Evolutionary conservation across 2,888 invertebrate genomes (phyloP), one percentile per base, ranked within the genome.

Genomic region (Slavum lentiscoides): DNA sequence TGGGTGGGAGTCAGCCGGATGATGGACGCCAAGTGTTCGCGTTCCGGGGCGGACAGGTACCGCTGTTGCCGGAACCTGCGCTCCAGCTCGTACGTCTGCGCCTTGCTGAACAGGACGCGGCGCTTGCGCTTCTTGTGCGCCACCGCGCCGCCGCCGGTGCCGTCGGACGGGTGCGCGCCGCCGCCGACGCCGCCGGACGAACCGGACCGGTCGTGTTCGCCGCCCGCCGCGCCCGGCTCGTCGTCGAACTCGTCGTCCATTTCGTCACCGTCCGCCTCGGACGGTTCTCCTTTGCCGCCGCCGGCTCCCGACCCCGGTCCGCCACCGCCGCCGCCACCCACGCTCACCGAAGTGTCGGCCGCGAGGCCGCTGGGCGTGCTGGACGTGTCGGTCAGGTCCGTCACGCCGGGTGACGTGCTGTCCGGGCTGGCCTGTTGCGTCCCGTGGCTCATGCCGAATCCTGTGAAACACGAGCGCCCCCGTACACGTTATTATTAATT

Each of bases 1-100:
- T 99, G 99, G 4, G 98, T 98, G 0, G 98, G 98, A 3, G 98
- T 98, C 82, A 99, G 89, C 81, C 96, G 90, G 83, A 99, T 98
- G 85, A 97, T 90, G 83, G 94, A 94, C 4, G 99, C 98, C 84
- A 99, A 88, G 86, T 98, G 97, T 86, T 99, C 99, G 58, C 99
- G 88, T 87, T 99, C 99, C 0, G 98, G 98, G 0, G 98, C 99
- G 4, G 97, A 97, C 21, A 99, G 89, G 87, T 99, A 99, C 84
- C 97, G 89, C 87, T 99, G 98, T 86, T 97, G 97, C 4, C 97
- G 90, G 87, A 98, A 98, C 83, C 98, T 90, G 85, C 97, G 89
- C 86, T 98, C 98, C 84, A 98, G 87, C 86, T 98, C 98, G 88
- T 94, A 98, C 0, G 98, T 98, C 86, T 98, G 98, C 0, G 96